Conservation (phyloP, 2,113 vertebrate genomes). For the Ophthalmolycus amberensis region DNA sequence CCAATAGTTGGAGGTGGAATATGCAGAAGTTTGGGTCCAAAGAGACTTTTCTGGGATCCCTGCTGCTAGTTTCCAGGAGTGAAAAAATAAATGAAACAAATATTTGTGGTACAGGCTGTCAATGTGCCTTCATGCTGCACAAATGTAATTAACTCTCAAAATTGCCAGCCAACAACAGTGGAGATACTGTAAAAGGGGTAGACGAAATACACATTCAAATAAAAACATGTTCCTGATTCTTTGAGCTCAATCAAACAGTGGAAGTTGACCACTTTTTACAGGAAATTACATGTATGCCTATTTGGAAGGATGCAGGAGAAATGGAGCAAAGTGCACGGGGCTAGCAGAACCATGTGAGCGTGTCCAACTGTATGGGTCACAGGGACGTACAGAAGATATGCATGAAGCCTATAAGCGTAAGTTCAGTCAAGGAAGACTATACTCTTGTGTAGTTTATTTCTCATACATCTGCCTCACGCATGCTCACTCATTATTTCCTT, state of each 20-base stretch:
- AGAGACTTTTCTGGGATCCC: background rate
- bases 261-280: background rate
- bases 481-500: too few species aligned
- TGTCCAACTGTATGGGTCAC: background rate
- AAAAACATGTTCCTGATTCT: background rate
- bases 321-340: background rate
- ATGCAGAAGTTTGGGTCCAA: background rate
- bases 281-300: too few species aligned
- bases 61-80: background rate
- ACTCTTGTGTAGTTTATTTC: too few species aligned
- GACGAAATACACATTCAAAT: background rate
- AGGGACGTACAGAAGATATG: background rate
- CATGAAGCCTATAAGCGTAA: too few species aligned
- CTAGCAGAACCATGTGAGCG: background rate
- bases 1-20: background rate
- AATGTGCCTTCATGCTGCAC: background rate
- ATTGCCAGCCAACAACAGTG: background rate
- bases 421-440: too few species aligned
- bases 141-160: constrained; percentile 15
- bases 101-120: background rate
- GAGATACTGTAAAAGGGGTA: background rate
- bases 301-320: background rate
- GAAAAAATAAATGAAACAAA: background rate
- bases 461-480: too few species aligned
- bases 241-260: background rate